Conservation (phyloP, 2,888 invertebrate genomes). For the Prosapia bicincta region DNA sequence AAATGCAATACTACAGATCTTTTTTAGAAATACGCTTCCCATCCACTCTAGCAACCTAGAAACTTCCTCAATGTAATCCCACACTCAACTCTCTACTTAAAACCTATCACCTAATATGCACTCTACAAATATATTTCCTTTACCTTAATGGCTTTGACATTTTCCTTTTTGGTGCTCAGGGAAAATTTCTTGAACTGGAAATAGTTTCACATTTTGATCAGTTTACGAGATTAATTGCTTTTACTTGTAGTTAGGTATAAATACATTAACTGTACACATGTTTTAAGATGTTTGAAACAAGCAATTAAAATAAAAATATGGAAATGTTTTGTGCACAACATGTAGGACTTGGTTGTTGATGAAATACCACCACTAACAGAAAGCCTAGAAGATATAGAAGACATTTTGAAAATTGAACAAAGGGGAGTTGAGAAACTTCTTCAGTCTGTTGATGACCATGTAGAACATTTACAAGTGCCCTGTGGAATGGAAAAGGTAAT, state of each 20-base stretch:
- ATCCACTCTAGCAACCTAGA: too few species aligned
- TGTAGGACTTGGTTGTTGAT: neutral
- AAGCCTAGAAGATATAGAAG: neutral
- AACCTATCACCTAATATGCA: constrained; percentile 4
- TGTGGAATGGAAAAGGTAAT: neutral
- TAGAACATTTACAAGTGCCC: neutral
- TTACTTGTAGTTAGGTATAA: neutral
- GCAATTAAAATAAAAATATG: too few species aligned
- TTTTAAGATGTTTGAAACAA: too few species aligned
- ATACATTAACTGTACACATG: too few species aligned
- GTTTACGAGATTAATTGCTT: neutral
- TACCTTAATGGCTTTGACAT: neutral
- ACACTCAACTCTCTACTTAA: too few species aligned
- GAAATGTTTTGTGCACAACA: neutral
- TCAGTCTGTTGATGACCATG: neutral
- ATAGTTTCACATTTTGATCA: too few species aligned
- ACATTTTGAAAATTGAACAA: neutral
- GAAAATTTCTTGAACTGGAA: neutral
- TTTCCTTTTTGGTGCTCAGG: neutral
- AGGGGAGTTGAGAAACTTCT: neutral
- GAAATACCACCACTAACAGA: neutral
- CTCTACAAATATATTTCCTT: neutral
- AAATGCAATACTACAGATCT: too few species aligned
- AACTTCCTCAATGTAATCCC: too few species aligned
- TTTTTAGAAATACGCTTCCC: too few species aligned